Conservation (phyloP, 2,113 vertebrate genomes). For the Gopherus flavomarginatus region DNA sequence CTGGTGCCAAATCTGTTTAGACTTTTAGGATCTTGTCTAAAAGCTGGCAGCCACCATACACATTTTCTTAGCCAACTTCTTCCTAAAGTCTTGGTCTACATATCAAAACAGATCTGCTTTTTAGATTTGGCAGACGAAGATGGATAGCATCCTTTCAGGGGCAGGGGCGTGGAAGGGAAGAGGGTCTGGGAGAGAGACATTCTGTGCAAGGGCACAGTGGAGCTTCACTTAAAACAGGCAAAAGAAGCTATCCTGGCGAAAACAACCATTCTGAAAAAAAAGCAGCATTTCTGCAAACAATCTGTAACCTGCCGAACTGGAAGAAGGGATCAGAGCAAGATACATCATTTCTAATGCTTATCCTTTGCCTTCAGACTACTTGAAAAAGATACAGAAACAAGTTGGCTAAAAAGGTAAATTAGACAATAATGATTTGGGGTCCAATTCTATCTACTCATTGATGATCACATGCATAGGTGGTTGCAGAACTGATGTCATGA, state of each 20-base stretch:
- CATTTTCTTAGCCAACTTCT: constrained; percentile 21
- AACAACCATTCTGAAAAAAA: background rate
- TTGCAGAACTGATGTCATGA: background rate
- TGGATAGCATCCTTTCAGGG: constrained; percentile 12
- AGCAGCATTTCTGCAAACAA: background rate
- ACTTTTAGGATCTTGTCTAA: constrained; percentile 9
- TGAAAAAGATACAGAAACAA: background rate
- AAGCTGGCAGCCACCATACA: constrained; percentile 11
- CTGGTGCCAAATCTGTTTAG: background rate
- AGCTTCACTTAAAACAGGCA: constrained; percentile 11
- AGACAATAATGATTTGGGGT: background rate
- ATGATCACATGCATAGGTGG: background rate
- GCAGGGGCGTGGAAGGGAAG: background rate
- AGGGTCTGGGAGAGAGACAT: background rate
- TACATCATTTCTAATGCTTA: rapidly evolving
- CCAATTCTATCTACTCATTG: rapidly evolving
- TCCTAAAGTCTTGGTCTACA: constrained; percentile 27
- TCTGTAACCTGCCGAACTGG: background rate
- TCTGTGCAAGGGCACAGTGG: constrained; percentile 3
- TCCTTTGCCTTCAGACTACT: background rate
- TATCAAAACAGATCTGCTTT: constrained; percentile 41
- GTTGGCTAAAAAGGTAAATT: background rate
- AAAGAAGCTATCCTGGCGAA: background rate
- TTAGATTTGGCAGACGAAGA: constrained; percentile 32
- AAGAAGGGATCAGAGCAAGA: background rate